Evolutionary conservation across 1,140 invertebrate genomes (phyloP).

Genomic region (Camponotus floridanus): DNA sequence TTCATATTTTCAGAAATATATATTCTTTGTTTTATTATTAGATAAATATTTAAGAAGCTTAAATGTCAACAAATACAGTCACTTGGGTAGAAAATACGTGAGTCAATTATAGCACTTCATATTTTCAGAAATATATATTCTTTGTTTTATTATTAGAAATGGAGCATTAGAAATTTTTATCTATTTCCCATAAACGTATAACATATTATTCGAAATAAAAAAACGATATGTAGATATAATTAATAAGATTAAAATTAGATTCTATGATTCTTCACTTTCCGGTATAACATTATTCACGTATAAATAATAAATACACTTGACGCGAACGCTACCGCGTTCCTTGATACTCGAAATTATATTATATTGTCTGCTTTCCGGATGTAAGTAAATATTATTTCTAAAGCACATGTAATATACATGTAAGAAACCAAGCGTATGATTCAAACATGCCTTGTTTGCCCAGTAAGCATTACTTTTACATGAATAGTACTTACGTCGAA

Average conservation of each 20-base stretch:
- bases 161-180: background rate
- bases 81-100: background rate
- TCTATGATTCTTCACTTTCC: background rate
- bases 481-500: conserved; percentile 85
- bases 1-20: background rate
- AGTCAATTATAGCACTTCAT: conserved; percentile 3
- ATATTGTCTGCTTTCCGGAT: conserved; percentile 11
- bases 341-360: background rate
- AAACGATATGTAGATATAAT: background rate
- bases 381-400: background rate
- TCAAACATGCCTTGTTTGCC: conserved; percentile 4
- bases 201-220: background rate
- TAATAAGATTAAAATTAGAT: conserved; percentile 18
- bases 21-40: background rate
- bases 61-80: too few species aligned
- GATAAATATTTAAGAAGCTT: too few species aligned
- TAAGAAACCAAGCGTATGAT: conserved; percentile 7
- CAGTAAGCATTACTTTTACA: conserved; percentile 9
- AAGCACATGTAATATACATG: conserved; percentile 11
- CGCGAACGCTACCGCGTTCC: too few species aligned
- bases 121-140: background rate
- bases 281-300: background rate
- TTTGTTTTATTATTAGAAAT: background rate
- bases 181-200: background rate
- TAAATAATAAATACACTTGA: too few species aligned